Percentiles rank a stretch among this genome's conserved stretches.
Conservation (phyloP, 2,797 vertebrate species). For the Carcharodon carcharias region DNA sequence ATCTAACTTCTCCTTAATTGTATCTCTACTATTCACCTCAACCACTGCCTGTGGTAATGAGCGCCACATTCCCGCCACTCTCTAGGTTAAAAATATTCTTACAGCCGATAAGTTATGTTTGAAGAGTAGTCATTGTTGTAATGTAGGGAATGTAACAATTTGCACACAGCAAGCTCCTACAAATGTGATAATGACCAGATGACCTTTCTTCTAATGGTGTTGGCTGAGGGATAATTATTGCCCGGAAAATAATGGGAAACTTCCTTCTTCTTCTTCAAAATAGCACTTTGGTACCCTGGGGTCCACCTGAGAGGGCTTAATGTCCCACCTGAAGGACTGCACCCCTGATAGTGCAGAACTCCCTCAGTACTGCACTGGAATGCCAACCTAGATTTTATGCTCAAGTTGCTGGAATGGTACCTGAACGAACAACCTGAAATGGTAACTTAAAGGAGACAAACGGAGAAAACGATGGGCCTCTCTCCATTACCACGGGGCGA, state of each 20-base stretch:
- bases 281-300: background rate
- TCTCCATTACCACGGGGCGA: background rate
- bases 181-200: background rate
- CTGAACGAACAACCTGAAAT: background rate
- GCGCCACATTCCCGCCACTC: too few species aligned
- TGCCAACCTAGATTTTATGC: background rate
- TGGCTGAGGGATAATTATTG: background rate
- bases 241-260: background rate
- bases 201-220: background rate
- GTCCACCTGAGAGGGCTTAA: background rate
- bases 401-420: background rate
- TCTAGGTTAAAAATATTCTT: background rate
- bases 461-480: background rate
- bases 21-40: too few species aligned
- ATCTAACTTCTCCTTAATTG: too few species aligned
- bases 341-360: background rate
- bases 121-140: background rate
- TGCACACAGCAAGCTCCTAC: background rate
- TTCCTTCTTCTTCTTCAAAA: background rate
- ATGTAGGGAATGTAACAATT: background rate
- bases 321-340: background rate
- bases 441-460: background rate
- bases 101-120: background rate
- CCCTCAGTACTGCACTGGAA: background rate
- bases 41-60: too few species aligned